Evolutionary conservation across 2,888 invertebrate genomes (phyloP), one percentile per base, ranked within the genome.

Genomic region (Thereva unica): DNA sequence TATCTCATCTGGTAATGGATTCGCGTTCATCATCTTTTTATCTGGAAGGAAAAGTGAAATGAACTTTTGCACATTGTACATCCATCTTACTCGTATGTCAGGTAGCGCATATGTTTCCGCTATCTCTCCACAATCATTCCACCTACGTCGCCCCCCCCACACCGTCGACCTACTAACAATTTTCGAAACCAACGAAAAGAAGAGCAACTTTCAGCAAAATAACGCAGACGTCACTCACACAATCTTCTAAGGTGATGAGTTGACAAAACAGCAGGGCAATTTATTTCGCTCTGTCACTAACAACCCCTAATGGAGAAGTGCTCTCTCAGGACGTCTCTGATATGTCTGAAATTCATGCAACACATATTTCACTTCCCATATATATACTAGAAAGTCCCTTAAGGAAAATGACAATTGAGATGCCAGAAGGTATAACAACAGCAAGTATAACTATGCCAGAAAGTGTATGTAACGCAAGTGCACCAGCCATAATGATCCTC

Each of bases 191-290:
- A 49, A 38, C 41, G 40, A 50, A 61, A 50, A 23, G 23, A 34
- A 34, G 50, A 61, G 50, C 40, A 50, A 50, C 41, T 61, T 61
- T 61, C 50, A 50, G 50, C 40, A 49, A 47, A 50, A 61, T 61
- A 61, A 61, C 50, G 50, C 50, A 61, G 61, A 49, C 61, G 61
- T 61, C 61, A 50, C 50, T 61, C 50, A 61, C 61, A 61, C 50
- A 50, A 61, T 61, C 61, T 61, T 50, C 61, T 34, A 61, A 61
- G 61, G 50, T 61, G 61, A 61, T 50, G 61, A 61, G 61, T 61
- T 61, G 49, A 61, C 40, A 61, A 50, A 61, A 61, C 61, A 50
- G 23, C n/a, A 50, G 40, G 40, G 61, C 40, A 61, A 61, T 61
- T 61, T 61, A 61, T 61, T 50, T 50, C 50, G 50, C 40, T 61